These are phyloP conservation scores for Mycalesis mineus DNA, from an alignment of 2,888 invertebrate genomes.

Conservation along the genomic window DNA sequence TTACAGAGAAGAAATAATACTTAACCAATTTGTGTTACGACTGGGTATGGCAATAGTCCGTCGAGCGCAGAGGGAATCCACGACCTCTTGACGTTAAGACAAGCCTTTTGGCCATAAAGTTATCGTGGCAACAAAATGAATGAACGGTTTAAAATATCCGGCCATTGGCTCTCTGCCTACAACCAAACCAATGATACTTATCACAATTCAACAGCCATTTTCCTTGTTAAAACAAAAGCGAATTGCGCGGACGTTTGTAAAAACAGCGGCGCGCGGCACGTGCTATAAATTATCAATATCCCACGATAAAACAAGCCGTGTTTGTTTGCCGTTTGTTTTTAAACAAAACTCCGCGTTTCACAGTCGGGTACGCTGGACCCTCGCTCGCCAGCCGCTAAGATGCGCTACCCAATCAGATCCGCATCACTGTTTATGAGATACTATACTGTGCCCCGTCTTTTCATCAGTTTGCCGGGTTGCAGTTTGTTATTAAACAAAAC, in stretches of 20 bases:
- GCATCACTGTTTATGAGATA: not conserved
- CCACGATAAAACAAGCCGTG: slow-evolving; percentile 73
- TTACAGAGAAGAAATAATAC: too few relatives aligned
- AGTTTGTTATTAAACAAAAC: slow-evolving; percentile 59
- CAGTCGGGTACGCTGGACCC: slow-evolving; percentile 27
- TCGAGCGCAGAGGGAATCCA: too few relatives aligned
- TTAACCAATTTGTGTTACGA: too few relatives aligned
- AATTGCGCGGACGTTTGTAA: slow-evolving; percentile 43
- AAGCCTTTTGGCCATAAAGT: too few relatives aligned
- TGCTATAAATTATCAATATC: slow-evolving; percentile 73
- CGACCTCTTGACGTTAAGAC: too few relatives aligned
- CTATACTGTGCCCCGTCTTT: not conserved
- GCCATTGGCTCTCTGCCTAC: not conserved
- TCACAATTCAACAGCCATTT: slow-evolving; percentile 35
- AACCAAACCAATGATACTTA: slow-evolving; percentile 13
- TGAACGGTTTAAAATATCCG: not conserved
- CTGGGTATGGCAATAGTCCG: too few relatives aligned
- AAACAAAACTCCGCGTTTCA: slow-evolving; percentile 42
- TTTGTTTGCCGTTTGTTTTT: slow-evolving; percentile 62
- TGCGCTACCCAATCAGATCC: not conserved
- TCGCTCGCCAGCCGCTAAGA: slow-evolving; percentile 10
- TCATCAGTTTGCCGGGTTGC: slow-evolving; percentile 35
- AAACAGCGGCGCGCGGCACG: slow-evolving; percentile 44
- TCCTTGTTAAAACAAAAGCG: slow-evolving; percentile 45
- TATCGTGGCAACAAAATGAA: too few relatives aligned